Evolutionary conservation across 2,888 invertebrate genomes (phyloP).

Genomic region (Sinopyrophorus schimmeli): DNA sequence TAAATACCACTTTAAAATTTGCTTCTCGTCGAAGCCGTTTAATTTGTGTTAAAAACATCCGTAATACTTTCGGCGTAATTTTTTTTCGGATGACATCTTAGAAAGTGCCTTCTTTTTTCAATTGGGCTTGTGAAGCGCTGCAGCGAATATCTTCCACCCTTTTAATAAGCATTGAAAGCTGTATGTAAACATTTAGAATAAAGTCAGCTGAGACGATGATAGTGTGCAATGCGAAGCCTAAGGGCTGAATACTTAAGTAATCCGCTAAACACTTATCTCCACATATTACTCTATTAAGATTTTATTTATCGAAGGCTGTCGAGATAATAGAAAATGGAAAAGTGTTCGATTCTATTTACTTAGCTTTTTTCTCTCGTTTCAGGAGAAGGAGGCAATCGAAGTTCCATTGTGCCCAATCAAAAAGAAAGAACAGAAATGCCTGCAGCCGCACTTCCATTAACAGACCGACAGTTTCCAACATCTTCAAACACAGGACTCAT

Average conservation of each 20-base stretch:
- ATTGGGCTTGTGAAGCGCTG: no score
- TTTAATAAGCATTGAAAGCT: no score
- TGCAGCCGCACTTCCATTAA: constrained; percentile 34
- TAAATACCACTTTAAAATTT: no score
- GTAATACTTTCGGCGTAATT: no score
- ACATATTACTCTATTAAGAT: constrained; percentile 35
- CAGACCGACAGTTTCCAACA: constrained; percentile 38
- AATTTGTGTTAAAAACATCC: no score
- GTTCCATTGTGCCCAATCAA: constrained; percentile 36
- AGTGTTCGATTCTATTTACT: no score
- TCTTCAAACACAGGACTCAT: constrained; percentile 35
- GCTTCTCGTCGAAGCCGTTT: no score
- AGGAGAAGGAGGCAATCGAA: constrained; percentile 40
- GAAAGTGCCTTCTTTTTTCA: no score
- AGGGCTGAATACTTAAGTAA: constrained; percentile 28
- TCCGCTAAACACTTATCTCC: constrained; percentile 29
- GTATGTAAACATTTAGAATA: constrained; percentile 18
- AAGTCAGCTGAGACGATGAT: constrained; percentile 20
- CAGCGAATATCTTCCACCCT: no score
- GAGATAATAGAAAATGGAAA: no score
- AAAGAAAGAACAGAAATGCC: constrained; percentile 40
- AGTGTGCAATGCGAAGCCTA: constrained; percentile 17
- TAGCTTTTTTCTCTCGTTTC: constrained; percentile 21
- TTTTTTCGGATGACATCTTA: no score
- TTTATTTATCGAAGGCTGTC: constrained; percentile 32